A percentile compares a stretch with the other conserved stretches of the same genome.
Evolutionary conservation across 2,888 invertebrate genomes (phyloP).

Genomic region (Melieria crassipennis): DNA sequence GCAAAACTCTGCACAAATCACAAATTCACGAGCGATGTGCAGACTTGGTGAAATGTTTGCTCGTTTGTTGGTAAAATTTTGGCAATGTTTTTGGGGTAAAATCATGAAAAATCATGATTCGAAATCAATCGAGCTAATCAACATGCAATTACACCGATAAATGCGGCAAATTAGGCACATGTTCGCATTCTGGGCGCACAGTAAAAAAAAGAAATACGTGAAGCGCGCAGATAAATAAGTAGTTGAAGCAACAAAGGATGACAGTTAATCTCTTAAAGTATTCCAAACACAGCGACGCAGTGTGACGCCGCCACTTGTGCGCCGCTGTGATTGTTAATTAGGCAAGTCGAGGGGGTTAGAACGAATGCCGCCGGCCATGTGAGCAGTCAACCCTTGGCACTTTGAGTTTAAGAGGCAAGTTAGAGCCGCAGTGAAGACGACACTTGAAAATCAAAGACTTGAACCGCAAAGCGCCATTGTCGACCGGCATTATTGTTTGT

Average conservation of each 20-base stretch:
- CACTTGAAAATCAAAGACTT: no score
- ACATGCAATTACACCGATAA: slow-evolving; percentile 44
- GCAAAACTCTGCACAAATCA: neutral
- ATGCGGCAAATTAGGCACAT: slow-evolving; percentile 54
- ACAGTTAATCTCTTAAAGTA: slow-evolving; percentile 27
- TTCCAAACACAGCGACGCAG: slow-evolving; percentile 35
- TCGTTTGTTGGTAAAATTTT: neutral
- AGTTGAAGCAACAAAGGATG: no score
- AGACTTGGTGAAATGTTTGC: neutral
- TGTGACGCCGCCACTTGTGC: slow-evolving; percentile 28
- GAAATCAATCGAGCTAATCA: slow-evolving; percentile 55
- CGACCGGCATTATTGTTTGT: slow-evolving; percentile 6
- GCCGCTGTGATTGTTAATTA: slow-evolving; percentile 48
- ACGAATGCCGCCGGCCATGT: neutral
- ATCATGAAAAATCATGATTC: neutral
- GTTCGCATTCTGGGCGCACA: slow-evolving; percentile 45
- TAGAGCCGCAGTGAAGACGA: no score
- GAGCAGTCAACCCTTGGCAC: slow-evolving; percentile 7
- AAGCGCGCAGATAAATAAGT: no score
- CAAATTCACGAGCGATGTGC: neutral
- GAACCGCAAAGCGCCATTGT: no score
- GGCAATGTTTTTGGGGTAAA: neutral
- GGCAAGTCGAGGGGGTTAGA: slow-evolving; percentile 11
- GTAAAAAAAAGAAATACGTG: no score
- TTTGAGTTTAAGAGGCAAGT: no score